phyloP scores from a whole-genome alignment of 2,797 vertebrate genomes.

The Macropodus opercularis region DNA sequence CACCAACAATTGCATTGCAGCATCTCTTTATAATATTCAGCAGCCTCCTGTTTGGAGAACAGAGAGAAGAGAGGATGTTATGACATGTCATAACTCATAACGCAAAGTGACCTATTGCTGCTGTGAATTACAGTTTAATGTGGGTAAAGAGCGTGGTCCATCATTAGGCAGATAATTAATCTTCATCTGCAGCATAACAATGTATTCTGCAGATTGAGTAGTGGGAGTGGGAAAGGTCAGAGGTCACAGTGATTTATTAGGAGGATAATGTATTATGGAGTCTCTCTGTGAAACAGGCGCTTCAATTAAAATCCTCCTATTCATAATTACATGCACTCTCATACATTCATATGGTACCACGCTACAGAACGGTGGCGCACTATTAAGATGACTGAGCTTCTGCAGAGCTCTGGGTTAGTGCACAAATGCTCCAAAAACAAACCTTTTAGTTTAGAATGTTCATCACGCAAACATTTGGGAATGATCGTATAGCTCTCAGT shows the following conservation, averaged over 20 bases:
- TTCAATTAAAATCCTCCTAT: conserved; percentile 29
- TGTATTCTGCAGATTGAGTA: conserved; percentile 19
- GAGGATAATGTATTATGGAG: conserved; percentile 33
- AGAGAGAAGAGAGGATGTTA: not conserved
- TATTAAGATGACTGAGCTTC: conserved; percentile 19
- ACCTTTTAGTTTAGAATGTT: no score
- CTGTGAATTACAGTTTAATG: conserved; percentile 46
- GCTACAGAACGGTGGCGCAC: conserved; percentile 24
- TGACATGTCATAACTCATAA: conserved; percentile 24
- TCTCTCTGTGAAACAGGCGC: conserved; percentile 12
- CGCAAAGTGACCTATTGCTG: conserved; percentile 10
- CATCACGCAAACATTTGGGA: no score
- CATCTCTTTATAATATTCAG: conserved; percentile 35
- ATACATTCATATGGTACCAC: conserved; percentile 16
- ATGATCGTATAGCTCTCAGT: no score
- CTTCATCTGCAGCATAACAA: conserved; percentile 37
- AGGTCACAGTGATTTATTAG: conserved; percentile 44
- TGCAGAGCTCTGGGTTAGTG: no score
- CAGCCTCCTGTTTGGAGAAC: not conserved
- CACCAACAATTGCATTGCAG: no score
- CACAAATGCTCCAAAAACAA: no score
- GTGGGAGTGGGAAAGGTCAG: conserved; percentile 24
- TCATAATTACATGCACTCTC: conserved; percentile 7
- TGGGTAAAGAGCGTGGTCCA: conserved; percentile 10
- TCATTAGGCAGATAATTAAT: conserved; percentile 47